Conservation (phyloP, 2,888 invertebrate species). For the Dryococelus australis region DNA sequence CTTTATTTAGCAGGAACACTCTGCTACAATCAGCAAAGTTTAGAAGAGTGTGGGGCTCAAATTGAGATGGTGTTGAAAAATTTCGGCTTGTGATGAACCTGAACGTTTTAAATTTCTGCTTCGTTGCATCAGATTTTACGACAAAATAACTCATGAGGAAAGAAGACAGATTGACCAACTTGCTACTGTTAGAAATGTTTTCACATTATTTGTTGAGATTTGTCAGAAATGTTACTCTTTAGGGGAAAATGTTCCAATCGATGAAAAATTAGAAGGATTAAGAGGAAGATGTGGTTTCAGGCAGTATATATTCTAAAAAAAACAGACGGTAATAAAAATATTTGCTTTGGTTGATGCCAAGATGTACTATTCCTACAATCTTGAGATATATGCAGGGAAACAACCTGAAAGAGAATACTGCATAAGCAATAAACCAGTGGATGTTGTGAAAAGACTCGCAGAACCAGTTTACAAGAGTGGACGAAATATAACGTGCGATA, state of each 20-base stretch:
- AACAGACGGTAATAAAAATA: not conserved
- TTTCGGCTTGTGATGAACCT: too few species aligned
- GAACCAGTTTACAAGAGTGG: not conserved
- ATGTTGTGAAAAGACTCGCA: conserved; percentile 8
- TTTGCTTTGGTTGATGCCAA: not conserved
- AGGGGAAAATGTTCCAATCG: conserved; percentile 43
- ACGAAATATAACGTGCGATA: not conserved
- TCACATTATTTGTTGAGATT: conserved; percentile 47
- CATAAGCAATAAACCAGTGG: not conserved
- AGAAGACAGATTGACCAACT: conserved; percentile 42
- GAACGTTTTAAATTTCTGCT: conserved; percentile 35
- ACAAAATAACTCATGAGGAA: conserved; percentile 43
- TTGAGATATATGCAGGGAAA: too few species aligned
- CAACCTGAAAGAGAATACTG: too few species aligned
- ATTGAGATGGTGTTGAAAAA: too few species aligned
- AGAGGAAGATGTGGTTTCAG: not conserved
- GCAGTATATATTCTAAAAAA: not conserved
- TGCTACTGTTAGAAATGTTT: conserved; percentile 46
- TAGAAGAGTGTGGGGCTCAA: not conserved
- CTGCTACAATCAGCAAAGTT: not conserved
- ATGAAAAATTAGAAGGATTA: conserved; percentile 16
- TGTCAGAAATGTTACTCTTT: conserved; percentile 41
- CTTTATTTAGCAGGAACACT: too few species aligned
- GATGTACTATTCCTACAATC: not conserved
- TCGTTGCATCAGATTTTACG: conserved; percentile 48